These are phyloP conservation scores for Geodia barretti DNA, from an alignment of 37 sponge, comb jelly and placozoan genomes.

Conservation along the genomic window DNA sequence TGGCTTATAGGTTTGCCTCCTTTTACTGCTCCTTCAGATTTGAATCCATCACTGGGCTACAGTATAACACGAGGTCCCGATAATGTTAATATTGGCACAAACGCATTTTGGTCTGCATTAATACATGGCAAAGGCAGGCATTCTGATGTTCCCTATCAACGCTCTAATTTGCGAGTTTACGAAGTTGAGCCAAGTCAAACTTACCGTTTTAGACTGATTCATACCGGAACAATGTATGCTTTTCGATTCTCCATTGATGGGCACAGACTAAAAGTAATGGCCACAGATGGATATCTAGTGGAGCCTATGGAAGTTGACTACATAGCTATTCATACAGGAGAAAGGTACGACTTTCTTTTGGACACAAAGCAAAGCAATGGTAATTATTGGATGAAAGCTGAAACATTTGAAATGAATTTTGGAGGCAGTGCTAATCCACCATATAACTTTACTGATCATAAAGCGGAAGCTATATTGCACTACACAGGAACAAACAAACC, in stretches of 20 bases:
- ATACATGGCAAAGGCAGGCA: constrained; percentile 63
- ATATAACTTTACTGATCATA: background rate
- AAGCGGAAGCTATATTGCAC: constrained; percentile 44
- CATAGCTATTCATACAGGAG: constrained; percentile 52
- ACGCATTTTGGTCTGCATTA: constrained; percentile 44
- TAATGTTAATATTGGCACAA: background rate
- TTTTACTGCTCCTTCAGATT: constrained; percentile 8
- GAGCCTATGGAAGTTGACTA: constrained; percentile 25
- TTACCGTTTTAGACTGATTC: constrained; percentile 64
- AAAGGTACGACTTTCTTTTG: constrained; percentile 62
- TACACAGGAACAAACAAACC: constrained; percentile 14
- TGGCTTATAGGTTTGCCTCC: constrained; percentile 8
- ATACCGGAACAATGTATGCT: constrained; percentile 32
- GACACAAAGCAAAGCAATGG: constrained; percentile 5
- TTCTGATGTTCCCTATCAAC: background rate
- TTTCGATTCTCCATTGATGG: constrained; percentile 65
- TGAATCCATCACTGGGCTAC: background rate
- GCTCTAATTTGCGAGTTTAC: constrained; percentile 15
- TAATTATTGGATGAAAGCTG: constrained; percentile 41
- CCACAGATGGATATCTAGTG: constrained; percentile 56
- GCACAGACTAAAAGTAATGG: constrained; percentile 46
- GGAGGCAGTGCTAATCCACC: background rate
- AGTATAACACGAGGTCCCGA: constrained; percentile 7
- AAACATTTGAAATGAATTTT: constrained; percentile 28
- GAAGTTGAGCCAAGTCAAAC: constrained; percentile 4